Base-by-base conservation (phyloP, 2,113 vertebrate genomes). In the Nannobrachium achirus region DNA sequence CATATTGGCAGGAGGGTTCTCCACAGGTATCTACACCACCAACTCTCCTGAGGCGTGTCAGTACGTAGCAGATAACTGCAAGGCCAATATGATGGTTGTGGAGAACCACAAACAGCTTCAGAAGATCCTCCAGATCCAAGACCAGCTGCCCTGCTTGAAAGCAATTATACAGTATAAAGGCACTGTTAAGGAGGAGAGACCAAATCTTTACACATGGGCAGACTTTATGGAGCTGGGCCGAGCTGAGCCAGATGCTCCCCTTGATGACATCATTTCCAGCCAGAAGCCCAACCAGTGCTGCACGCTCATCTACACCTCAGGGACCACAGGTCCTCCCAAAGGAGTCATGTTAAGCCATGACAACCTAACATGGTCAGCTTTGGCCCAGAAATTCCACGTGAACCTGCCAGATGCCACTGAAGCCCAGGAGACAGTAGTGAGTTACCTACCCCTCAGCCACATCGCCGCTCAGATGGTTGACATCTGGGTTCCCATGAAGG, bases 311-410 rank as follows among this genome's bases (percentile, higher is more conserved):
- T 99, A 98, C 63, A 99, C 98, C 18, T 97, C 96, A 0, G 98
- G 98, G 25, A 99, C 96, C 56, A 93, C 88, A 0, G 96, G 95
- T 0, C 78, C 91, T 50, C 97, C 98, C 9, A 99, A 98, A 81
- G 98, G 94, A 1, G 95, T 96, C 14, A 98, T 99, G 98, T 93
- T 99, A 0, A 98, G 96, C 58, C 98, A 99, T 0, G 97, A 99
- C 89, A 99, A 99, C 0, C 63, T 99, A 56, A 98, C 95, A 0
- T 98, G 97, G 98, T 95, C 90, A 0, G 92, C 95, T 0, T 8
- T 38, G 0, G 55, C 75, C 0, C 89, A 89, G 0, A 53, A 82
- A 0, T 64, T 25, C 0, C 90, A 87, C 0, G 75, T 93, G 0
- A 0, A 1, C 0, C 83, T 97, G 45, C 46, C 9, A 0, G 75